These are phyloP conservation scores for Noctua pronuba DNA, from an alignment of 2,888 invertebrate genomes.

Conservation along the genomic window DNA sequence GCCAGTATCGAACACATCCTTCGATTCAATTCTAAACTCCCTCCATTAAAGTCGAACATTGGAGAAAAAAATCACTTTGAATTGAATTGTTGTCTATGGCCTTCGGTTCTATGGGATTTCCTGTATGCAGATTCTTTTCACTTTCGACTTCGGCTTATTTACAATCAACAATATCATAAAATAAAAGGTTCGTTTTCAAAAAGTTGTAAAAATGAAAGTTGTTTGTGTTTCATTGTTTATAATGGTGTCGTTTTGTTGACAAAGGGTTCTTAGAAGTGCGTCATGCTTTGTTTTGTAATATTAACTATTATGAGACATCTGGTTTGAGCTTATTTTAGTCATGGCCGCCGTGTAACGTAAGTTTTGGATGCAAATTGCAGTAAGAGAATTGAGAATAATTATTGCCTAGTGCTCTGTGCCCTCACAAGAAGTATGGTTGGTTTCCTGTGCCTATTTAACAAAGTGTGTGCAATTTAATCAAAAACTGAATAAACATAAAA, in stretches of 20 bases:
- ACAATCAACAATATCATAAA: constrained; percentile 75
- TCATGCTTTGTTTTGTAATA: constrained; percentile 32
- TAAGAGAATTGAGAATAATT: background rate
- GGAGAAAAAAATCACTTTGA: constrained; percentile 65
- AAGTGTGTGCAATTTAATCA: background rate
- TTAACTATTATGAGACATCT: constrained; percentile 30
- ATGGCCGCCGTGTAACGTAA: background rate
- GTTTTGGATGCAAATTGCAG: background rate
- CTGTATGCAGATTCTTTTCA: constrained; percentile 84
- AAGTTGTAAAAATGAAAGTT: constrained; percentile 65
- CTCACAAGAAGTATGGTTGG: background rate
- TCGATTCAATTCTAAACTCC: constrained; percentile 73
- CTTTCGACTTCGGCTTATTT: constrained; percentile 76
- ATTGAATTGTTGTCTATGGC: constrained; percentile 67
- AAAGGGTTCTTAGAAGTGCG: constrained; percentile 15
- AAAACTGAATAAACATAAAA: too few species aligned
- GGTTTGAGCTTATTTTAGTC: constrained; percentile 17
- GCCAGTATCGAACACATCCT: constrained; percentile 59
- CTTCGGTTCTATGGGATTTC: constrained; percentile 72
- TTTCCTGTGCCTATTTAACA: background rate
- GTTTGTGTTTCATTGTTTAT: constrained; percentile 36
- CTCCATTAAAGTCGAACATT: constrained; percentile 65
- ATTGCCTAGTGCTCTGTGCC: background rate
- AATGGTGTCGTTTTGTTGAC: constrained; percentile 12
- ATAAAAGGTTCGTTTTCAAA: constrained; percentile 47